Conservation (phyloP, 2,797 vertebrate genomes). For the Menidia menidia region DNA sequence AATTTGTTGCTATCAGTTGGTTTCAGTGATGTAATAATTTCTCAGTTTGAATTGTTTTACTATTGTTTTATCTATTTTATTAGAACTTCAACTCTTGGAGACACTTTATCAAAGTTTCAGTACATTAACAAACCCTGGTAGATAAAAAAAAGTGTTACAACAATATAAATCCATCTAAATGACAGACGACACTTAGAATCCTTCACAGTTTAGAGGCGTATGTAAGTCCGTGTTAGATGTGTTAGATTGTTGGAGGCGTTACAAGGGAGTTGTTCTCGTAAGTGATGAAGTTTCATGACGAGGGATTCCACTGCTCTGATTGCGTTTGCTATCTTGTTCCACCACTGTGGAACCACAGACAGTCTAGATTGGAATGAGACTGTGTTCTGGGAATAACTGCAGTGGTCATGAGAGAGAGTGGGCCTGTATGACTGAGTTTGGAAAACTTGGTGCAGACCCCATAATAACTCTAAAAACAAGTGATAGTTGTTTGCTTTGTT, state of each 20-base stretch:
- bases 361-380: not conserved
- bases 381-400: not conserved
- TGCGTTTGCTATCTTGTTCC: not conserved
- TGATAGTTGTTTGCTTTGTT: not conserved
- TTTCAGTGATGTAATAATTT: no score
- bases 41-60: no score
- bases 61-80: no score
- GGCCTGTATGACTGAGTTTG: not conserved
- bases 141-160: no score
- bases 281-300: not conserved
- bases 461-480: not conserved
- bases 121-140: not conserved
- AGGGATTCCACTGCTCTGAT: not conserved
- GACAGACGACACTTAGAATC: not conserved
- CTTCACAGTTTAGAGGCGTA: not conserved
- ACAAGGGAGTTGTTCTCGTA: not conserved
- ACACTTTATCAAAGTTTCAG: not conserved
- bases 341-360: not conserved
- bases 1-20: no score
- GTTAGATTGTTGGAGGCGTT: not conserved
- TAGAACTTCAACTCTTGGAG: no score
- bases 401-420: not conserved
- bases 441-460: not conserved
- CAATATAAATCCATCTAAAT: not conserved
- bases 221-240: not conserved